Conservation (phyloP, 2,888 invertebrate species). For the Diarsia rubi region DNA sequence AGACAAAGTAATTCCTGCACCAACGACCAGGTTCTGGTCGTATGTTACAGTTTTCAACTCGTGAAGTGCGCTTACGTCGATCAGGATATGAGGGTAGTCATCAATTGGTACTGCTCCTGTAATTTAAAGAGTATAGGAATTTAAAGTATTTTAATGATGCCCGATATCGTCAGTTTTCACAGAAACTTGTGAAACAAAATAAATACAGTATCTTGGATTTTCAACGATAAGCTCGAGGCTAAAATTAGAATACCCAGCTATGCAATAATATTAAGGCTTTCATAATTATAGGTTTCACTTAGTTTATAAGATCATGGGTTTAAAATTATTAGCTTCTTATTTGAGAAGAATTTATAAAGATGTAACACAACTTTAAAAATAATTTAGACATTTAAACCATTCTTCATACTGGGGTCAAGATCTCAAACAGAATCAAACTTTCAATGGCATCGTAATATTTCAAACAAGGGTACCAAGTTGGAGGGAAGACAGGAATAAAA, state of each 20-base stretch:
- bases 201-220: not conserved
- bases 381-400: too few relatives aligned
- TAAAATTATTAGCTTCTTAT: not conserved
- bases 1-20: slow-evolving; percentile 90
- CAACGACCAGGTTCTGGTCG: slow-evolving; percentile 87
- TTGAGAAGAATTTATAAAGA: not conserved
- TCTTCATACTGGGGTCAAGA: too few relatives aligned
- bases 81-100: slow-evolving; percentile 84
- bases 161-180: not conserved
- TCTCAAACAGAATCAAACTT: not conserved
- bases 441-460: not conserved
- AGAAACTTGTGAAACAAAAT: not conserved
- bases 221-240: not conserved
- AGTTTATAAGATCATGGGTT: not conserved
- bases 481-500: not conserved
- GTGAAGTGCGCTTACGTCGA: slow-evolving; percentile 91
- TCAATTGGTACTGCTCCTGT: slow-evolving; percentile 82
- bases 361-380: not conserved
- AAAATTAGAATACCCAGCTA: not conserved
- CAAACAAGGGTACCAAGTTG: not conserved
- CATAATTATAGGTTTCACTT: not conserved
- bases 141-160: not conserved
- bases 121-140: slow-evolving; percentile 11
- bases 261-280: not conserved
- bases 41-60: slow-evolving; percentile 87